Evolutionary conservation across 2,888 invertebrate genomes (phyloP).

Genomic region (Drosophila neutralis): DNA sequence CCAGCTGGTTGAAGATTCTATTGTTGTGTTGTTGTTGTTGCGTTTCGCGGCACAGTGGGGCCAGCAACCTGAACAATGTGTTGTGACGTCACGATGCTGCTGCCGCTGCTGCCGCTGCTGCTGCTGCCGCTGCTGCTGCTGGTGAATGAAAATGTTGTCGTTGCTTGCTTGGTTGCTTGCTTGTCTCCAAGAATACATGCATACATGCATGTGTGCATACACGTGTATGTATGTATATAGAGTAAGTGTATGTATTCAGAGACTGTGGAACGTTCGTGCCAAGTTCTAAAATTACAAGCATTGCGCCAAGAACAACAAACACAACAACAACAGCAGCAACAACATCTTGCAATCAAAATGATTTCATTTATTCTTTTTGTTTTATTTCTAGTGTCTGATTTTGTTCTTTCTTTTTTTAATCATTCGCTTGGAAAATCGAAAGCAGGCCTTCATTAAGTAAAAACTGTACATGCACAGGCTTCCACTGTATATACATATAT

Average conservation of each 20-base stretch:
- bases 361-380: slow-evolving; percentile 39
- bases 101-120: slow-evolving; percentile 21
- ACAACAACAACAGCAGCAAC: slow-evolving; percentile 25
- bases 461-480: slow-evolving; percentile 11
- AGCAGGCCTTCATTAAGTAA: slow-evolving; percentile 50
- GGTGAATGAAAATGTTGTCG: slow-evolving; percentile 60
- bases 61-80: slow-evolving; percentile 65
- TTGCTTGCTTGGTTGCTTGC: slow-evolving; percentile 12
- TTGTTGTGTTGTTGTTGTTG: slow-evolving; percentile 14
- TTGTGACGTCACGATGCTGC: slow-evolving; percentile 50
- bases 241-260: slow-evolving; percentile 26
- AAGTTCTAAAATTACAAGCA: slow-evolving; percentile 77
- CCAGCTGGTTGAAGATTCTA: slow-evolving; percentile 52
- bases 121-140: slow-evolving; percentile 15
- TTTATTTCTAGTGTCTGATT: slow-evolving; percentile 1
- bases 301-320: slow-evolving; percentile 35
- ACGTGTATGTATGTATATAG: background rate
- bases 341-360: slow-evolving; percentile 44
- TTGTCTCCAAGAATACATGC: slow-evolving; percentile 33
- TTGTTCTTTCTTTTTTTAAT: slow-evolving; percentile 33
- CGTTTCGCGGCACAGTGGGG: slow-evolving; percentile 64
- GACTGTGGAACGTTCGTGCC: slow-evolving; percentile 55
- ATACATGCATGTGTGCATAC: background rate
- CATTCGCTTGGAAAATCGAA: slow-evolving; percentile 64
- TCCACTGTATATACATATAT: background rate